phyloP scores from a whole-genome alignment of 2,113 vertebrate species.

The Rhadina sibilatrix region DNA sequence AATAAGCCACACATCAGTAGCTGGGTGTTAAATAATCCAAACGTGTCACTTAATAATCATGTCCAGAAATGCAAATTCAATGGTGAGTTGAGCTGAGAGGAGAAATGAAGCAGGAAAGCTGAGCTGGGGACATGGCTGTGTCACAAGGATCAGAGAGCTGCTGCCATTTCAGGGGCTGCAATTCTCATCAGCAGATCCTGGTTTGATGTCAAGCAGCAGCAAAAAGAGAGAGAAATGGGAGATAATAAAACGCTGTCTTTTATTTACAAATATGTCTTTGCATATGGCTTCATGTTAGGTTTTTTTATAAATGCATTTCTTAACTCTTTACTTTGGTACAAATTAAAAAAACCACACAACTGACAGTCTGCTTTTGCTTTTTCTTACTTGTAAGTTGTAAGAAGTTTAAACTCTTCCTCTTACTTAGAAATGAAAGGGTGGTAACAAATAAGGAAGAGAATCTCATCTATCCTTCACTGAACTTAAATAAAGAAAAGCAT shows the following conservation, averaged over 20 bases:
- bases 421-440: conserved; percentile 17
- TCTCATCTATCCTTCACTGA: background rate
- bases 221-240: conserved; percentile 28
- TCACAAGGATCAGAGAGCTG: background rate
- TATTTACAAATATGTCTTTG: conserved; percentile 3
- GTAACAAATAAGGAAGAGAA: background rate
- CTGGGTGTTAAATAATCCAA: background rate
- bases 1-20: background rate
- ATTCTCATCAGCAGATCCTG: background rate
- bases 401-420: background rate
- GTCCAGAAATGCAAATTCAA: background rate
- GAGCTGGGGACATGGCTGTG: background rate
- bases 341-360: conserved; percentile 6
- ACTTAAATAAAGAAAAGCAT: conserved; percentile 10
- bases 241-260: background rate
- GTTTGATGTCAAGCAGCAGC: conserved; percentile 28
- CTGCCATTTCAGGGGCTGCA: background rate
- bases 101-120: background rate
- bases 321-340: background rate
- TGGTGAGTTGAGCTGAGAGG: background rate
- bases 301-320: background rate
- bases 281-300: background rate
- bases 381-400: conserved; percentile 1
- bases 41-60: background rate
- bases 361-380: background rate